Percentiles rank a stretch among this genome's conserved stretches.
Conservation (phyloP, 2,888 invertebrate species). For the Aplocera efformata region DNA sequence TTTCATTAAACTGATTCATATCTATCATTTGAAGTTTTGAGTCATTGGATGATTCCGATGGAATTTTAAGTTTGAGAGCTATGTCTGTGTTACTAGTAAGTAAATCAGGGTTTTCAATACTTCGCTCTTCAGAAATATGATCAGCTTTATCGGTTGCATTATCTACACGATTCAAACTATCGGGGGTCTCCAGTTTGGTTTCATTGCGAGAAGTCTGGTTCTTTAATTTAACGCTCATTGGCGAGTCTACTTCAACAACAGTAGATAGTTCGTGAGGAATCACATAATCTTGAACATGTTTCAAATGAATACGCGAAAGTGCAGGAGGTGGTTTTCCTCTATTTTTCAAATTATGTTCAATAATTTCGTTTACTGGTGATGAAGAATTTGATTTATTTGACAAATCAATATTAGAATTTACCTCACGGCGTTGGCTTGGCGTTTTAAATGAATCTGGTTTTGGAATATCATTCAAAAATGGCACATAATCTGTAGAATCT, state of each 20-base stretch:
- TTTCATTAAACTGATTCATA: constrained; percentile 68
- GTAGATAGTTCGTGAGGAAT: constrained; percentile 83
- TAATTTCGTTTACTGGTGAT: constrained; percentile 23
- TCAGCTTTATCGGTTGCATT: constrained; percentile 21
- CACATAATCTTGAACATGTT: constrained; percentile 51
- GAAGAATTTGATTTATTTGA: constrained; percentile 24
- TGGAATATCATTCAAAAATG: constrained; percentile 56
- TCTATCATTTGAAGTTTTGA: constrained; percentile 70
- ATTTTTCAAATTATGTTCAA: constrained; percentile 34
- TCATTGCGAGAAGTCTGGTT: constrained; percentile 46
- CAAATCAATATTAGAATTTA: constrained; percentile 17
- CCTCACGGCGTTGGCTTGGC: constrained; percentile 16
- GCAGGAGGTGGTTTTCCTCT: constrained; percentile 69
- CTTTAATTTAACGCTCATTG: constrained; percentile 75
- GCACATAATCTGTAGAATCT: constrained; percentile 39
- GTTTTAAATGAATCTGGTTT: constrained; percentile 45
- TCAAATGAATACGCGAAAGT: constrained; percentile 57
- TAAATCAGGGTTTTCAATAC: constrained; percentile 42
- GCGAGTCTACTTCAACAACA: constrained; percentile 85
- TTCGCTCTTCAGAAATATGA: constrained; percentile 10
- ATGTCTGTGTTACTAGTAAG: constrained; percentile 38
- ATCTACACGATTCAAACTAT: constrained; percentile 29
- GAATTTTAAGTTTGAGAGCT: constrained; percentile 28
- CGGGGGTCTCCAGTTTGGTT: constrained; percentile 32
- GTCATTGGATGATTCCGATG: constrained; percentile 49